Evolutionary conservation across 2,888 invertebrate species (phyloP).

Genomic region (Sclerodermus sp.): DNA sequence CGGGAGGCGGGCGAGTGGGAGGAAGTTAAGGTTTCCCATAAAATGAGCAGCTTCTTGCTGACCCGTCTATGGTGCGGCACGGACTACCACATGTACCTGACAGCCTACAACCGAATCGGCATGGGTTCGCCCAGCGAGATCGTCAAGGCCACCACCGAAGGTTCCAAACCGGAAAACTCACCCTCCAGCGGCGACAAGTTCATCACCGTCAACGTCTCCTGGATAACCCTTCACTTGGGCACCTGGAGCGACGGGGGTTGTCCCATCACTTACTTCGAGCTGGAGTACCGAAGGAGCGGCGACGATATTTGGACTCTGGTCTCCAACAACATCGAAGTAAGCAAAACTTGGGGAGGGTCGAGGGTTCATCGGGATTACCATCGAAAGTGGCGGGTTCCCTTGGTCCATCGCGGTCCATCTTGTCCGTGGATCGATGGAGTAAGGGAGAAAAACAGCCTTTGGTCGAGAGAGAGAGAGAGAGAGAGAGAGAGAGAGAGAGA

Average conservation of each 20-base stretch:
- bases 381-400: too few relatives aligned
- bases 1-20: conserved; percentile 91
- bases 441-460: neutral
- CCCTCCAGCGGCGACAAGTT: conserved; percentile 50
- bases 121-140: conserved; percentile 88
- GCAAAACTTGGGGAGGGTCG: too few relatives aligned
- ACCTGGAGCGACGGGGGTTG: conserved; percentile 90
- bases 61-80: conserved; percentile 87
- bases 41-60: conserved; percentile 76
- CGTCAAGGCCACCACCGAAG: conserved; percentile 69
- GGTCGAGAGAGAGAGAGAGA: too few relatives aligned
- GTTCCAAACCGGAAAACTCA: conserved; percentile 52
- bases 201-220: conserved; percentile 78
- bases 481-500: too few relatives aligned
- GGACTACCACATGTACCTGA: conserved; percentile 83
- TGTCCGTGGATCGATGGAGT: neutral
- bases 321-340: conserved; percentile 74
- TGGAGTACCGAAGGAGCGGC: conserved; percentile 68
- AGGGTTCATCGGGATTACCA: too few relatives aligned
- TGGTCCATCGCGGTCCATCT: too few relatives aligned
- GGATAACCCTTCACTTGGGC: conserved; percentile 83
- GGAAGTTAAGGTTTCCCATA: conserved; percentile 82
- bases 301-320: conserved; percentile 76
- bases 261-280: conserved; percentile 81
- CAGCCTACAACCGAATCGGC: conserved; percentile 88